Evolutionary conservation across 1,140 invertebrate species (phyloP).

Genomic region (Drosophila pruinosa): DNA sequence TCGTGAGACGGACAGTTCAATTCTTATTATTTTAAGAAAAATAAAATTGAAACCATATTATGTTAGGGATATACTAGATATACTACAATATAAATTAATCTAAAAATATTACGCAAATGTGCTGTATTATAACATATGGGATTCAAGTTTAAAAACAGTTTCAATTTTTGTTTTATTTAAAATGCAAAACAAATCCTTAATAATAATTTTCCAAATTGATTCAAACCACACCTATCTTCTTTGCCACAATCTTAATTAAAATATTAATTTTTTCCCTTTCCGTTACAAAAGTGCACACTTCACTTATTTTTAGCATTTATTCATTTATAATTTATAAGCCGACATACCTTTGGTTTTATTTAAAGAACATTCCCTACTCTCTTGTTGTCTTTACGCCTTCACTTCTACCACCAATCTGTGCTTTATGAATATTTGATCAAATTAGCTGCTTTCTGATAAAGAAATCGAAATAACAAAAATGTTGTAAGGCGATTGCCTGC

Average conservation of each 20-base stretch:
- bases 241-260: neutral
- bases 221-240: neutral
- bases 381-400: neutral
- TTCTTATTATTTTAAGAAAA: too few relatives aligned
- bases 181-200: too few relatives aligned
- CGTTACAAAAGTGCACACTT: neutral
- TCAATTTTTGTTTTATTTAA: neutral
- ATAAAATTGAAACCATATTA: too few relatives aligned
- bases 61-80: neutral
- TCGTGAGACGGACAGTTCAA: too few relatives aligned
- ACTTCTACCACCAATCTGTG: neutral
- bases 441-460: conserved; percentile 34
- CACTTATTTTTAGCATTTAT: conserved; percentile 13
- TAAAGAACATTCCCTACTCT: conserved; percentile 7
- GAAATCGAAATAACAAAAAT: conserved; percentile 43
- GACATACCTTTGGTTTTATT: conserved; percentile 13
- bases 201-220: neutral
- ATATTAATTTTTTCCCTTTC: neutral
- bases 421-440: conserved; percentile 39
- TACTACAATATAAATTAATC: too few relatives aligned
- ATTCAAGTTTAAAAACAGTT: too few relatives aligned
- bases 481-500: conserved; percentile 14
- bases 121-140: too few relatives aligned
- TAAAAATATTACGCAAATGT: too few relatives aligned
- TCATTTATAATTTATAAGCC: conserved; percentile 27